Conservation (phyloP, 2,113 vertebrate species). For the Nannospalax galili region DNA sequence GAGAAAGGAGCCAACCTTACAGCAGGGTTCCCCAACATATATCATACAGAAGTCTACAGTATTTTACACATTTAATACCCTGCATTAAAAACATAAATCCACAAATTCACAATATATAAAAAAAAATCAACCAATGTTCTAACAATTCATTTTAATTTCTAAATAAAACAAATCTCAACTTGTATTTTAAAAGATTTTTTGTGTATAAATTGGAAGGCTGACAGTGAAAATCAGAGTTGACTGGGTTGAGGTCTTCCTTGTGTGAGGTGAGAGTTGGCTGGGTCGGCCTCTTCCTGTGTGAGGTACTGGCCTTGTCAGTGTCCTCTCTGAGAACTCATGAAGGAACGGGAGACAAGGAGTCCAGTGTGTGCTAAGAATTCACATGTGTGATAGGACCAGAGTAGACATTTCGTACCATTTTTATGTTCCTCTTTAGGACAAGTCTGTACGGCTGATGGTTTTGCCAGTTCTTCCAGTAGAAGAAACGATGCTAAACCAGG, state of each 20-base stretch:
- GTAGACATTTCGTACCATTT: background rate
- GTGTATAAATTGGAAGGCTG: background rate
- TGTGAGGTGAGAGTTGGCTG: too few relatives aligned
- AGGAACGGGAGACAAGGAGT: background rate
- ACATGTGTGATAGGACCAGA: too few relatives aligned
- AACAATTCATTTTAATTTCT: background rate
- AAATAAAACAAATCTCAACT: background rate
- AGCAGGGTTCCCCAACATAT: too few relatives aligned
- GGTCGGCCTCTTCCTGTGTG: too few relatives aligned
- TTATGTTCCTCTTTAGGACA: background rate
- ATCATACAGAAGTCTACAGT: too few relatives aligned
- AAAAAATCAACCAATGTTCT: too few relatives aligned
- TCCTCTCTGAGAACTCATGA: background rate
- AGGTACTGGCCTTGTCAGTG: background rate
- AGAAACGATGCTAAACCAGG: background rate
- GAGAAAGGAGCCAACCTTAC: too few relatives aligned
- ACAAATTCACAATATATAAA: too few relatives aligned
- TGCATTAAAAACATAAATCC: too few relatives aligned
- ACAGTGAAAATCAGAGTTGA: background rate
- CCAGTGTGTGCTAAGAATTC: background rate
- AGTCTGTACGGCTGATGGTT: background rate
- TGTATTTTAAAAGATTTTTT: background rate
- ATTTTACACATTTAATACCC: too few relatives aligned
- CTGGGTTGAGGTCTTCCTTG: background rate
- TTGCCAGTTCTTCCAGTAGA: too few relatives aligned